A percentile compares a stretch with the other conserved stretches of the same genome.
These are phyloP conservation scores for Vulpes vulpes DNA, from an alignment of 2,113 vertebrate species.

Conservation along the genomic window DNA sequence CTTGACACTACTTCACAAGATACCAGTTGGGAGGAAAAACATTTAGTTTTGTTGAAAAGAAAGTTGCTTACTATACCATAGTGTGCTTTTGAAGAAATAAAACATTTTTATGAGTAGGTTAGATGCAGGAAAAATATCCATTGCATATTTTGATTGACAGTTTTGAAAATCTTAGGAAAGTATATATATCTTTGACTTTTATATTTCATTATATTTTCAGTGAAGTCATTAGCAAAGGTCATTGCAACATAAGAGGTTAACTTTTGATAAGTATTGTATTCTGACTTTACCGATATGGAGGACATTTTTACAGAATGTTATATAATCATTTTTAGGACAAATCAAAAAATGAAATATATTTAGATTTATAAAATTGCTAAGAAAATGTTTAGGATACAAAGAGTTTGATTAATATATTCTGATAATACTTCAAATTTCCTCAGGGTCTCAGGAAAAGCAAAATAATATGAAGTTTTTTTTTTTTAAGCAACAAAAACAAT, in stretches of 20 bases:
- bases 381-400: not conserved
- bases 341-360: not conserved
- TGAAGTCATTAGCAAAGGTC: not conserved
- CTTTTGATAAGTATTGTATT: not conserved
- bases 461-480: not conserved
- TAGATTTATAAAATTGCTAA: not conserved
- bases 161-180: conserved; percentile 23
- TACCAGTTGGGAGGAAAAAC: not conserved
- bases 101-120: not conserved
- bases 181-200: not conserved
- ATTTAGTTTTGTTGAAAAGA: not conserved
- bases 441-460: not conserved
- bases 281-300: not conserved
- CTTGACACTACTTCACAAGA: not conserved
- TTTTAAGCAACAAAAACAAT: not conserved
- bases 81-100: not conserved
- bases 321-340: not conserved
- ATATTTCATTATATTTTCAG: conserved; percentile 9
- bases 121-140: not conserved
- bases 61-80: not conserved
- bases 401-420: not conserved
- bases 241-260: not conserved
- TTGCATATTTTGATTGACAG: not conserved
- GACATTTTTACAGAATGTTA: conserved; percentile 5
- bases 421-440: not conserved